phyloP scores from a whole-genome alignment of 2,888 invertebrate species.

The Cepaea hortensis region DNA sequence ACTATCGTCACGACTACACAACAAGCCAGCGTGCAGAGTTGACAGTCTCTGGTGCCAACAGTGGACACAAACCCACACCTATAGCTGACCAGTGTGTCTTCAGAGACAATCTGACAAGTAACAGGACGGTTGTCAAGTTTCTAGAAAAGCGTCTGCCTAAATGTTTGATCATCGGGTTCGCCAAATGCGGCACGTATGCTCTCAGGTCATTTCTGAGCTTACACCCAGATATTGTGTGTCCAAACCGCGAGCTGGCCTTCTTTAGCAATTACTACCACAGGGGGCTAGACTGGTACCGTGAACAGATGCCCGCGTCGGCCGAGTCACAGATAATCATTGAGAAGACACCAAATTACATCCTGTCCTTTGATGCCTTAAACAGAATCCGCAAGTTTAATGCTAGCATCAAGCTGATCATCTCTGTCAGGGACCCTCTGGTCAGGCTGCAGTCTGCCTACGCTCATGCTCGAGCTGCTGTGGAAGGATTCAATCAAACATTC shows the following conservation, averaged over 20 bases:
- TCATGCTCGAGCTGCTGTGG: constrained; percentile 78
- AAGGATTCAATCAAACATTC: not conserved
- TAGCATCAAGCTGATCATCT: constrained; percentile 89
- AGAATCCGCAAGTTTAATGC: constrained; percentile 95
- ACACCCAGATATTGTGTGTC: constrained; percentile 88
- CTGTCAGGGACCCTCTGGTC: constrained; percentile 97
- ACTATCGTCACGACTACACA: too few relatives aligned
- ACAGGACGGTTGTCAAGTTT: not conserved
- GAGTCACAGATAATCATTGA: constrained; percentile 95
- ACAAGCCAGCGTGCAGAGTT: too few relatives aligned
- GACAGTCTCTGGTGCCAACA: too few relatives aligned
- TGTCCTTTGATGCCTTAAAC: constrained; percentile 95
- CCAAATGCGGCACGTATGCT: constrained; percentile 77
- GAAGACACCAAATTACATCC: constrained; percentile 98
- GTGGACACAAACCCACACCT: too few relatives aligned
- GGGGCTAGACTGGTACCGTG: constrained; percentile 93
- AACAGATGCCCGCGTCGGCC: constrained; percentile 93
- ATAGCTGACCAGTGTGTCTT: too few relatives aligned
- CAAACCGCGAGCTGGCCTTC: constrained; percentile 96
- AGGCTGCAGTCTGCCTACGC: constrained; percentile 97
- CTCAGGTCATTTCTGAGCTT: constrained; percentile 75
- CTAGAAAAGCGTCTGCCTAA: constrained; percentile 72
- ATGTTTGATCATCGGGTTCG: constrained; percentile 77
- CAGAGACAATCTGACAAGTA: too few relatives aligned
- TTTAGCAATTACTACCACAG: constrained; percentile 95